Percentiles rank a stretch among this genome's conserved stretches.
phyloP scores from a whole-genome alignment of 1,140 invertebrate genomes.

The Pseudomyrmex flavicornis region DNA sequence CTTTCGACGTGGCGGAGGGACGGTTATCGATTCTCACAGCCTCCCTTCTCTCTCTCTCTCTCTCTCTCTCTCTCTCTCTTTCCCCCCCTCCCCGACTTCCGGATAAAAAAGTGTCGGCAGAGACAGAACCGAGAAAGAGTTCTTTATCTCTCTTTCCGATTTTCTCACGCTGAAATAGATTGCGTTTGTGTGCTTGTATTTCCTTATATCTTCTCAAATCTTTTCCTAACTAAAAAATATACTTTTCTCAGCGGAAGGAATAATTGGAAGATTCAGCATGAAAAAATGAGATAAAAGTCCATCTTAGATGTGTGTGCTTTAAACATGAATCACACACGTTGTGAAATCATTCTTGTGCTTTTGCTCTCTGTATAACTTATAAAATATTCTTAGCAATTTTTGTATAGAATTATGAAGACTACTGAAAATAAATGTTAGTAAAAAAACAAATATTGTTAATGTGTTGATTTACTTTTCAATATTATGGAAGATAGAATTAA shows the following conservation, averaged over 20 bases:
- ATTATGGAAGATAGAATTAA: not conserved
- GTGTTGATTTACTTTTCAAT: too few species aligned
- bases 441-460: too few species aligned
- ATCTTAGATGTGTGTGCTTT: not conserved
- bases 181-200: not conserved
- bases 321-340: not conserved
- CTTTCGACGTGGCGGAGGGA: slow-evolving; percentile 76
- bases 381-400: not conserved
- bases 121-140: slow-evolving; percentile 49
- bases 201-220: slow-evolving; percentile 2
- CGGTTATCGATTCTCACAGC: slow-evolving; percentile 80
- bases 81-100: slow-evolving; percentile 70
- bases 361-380: not conserved
- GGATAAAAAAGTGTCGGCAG: slow-evolving; percentile 78
- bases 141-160: slow-evolving; percentile 31
- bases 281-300: not conserved
- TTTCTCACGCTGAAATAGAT: slow-evolving; percentile 13
- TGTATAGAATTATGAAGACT: not conserved
- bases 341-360: not conserved
- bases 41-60: slow-evolving; percentile 54
- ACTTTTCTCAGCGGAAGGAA: not conserved
- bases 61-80: not conserved
- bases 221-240: not conserved
- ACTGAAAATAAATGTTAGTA: too few species aligned
- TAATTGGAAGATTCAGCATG: not conserved